phyloP scores from a whole-genome alignment of 1,140 invertebrate species.

The Metaphire vulgaris region DNA sequence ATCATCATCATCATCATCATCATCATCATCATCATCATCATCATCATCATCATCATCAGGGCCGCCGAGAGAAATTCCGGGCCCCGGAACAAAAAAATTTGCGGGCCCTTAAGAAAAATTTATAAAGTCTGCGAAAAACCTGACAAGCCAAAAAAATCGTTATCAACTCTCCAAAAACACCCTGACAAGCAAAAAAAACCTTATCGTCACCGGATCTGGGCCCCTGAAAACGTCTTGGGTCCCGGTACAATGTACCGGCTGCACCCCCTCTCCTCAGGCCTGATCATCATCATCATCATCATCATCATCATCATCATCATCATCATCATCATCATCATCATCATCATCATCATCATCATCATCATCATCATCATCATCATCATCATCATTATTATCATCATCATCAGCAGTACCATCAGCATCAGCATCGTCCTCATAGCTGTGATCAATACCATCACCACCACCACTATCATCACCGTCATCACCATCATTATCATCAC shows the following conservation, averaged over 20 bases:
- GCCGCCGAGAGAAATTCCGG: too few species aligned
- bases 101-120: too few species aligned
- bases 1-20: neutral
- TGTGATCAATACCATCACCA: neutral
- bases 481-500: neutral
- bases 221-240: too few species aligned
- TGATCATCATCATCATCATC: neutral
- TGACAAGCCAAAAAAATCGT: too few species aligned
- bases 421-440: neutral
- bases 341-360: neutral
- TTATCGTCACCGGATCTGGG: too few species aligned
- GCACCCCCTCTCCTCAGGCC: too few species aligned
- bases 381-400: neutral
- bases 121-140: too few species aligned
- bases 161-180: too few species aligned
- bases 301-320: constrained; percentile 1
- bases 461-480: neutral
- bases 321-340: neutral
- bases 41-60: neutral
- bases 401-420: neutral
- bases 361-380: neutral
- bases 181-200: too few species aligned
- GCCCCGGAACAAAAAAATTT: too few species aligned
- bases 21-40: constrained; percentile 1
- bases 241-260: too few species aligned